Base-by-base conservation (phyloP, 2,113 vertebrate genomes). In the Chitala chitala region DNA sequence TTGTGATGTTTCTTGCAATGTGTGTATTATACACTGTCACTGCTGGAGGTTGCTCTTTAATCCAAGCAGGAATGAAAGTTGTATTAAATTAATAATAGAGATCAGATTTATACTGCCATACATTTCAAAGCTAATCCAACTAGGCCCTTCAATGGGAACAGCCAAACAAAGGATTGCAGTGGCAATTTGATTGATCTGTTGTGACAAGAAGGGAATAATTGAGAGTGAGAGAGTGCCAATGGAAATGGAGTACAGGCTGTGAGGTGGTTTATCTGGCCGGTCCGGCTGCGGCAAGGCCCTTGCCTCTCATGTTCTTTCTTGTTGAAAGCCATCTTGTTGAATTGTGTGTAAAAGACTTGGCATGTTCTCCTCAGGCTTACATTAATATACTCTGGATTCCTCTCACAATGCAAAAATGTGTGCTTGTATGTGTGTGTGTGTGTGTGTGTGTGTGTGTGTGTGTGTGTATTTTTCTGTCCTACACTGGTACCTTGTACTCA, bases 171-270 rank as follows among this genome's bases (percentile, higher is more conserved):
- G 93, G 95, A 89, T 90, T 89, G 85, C 88, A 87, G 87, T 89
- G 90, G 83, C 98, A 98, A 98, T 96, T 95, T 98, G 95, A 98
- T 96, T 95, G 96, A 99, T 96, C 95, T 98, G 94, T 95, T 98
- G 94, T 98, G 96, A 98, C 96, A 96, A 94, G 88, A 94, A 90
- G n/a, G n/a, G n/a, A n/a, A 91, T 92, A 98, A 97, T 98, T 97
- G 94, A 95, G 95, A 98, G 93, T 96, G 95, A 98, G 94, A 96
- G 94, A n/a, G 94, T 96, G 94, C 94, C 92, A 93, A 87, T 84
- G 87, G 85, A 94, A 93, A 94, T 93, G 92, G 94, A 92, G 92
- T 90, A n/a, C n/a, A n/a, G n/a, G n/a, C n/a, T n/a, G n/a, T 89
- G 90, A 87, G 87, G 86, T 85, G 85, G 86, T 91, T 93, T 93